phyloP scores from a whole-genome alignment of 2,113 vertebrate genomes.

The human (Homo sapiens) region DNA sequence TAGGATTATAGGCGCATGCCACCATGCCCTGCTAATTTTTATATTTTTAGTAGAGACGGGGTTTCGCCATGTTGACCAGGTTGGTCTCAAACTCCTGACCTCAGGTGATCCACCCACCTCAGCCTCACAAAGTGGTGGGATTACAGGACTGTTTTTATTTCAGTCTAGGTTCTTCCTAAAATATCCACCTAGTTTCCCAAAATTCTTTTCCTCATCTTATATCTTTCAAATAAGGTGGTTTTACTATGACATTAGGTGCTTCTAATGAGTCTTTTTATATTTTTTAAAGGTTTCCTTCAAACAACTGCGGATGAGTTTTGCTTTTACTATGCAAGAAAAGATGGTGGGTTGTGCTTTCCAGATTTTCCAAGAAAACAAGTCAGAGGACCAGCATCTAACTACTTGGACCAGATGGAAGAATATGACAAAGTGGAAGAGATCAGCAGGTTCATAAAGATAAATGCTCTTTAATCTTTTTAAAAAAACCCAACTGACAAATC shows the following conservation, averaged over 20 bases:
- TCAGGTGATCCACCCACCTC: too few relatives aligned
- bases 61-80: too few relatives aligned
- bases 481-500: slow-evolving; percentile 54
- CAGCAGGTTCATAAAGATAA: slow-evolving; percentile 93
- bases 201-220: not conserved
- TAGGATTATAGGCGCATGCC: too few relatives aligned
- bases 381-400: slow-evolving; percentile 95
- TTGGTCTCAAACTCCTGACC: too few relatives aligned
- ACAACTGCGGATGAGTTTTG: slow-evolving; percentile 98
- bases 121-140: too few relatives aligned
- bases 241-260: slow-evolving; percentile 72
- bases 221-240: slow-evolving; percentile 59
- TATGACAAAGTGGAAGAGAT: slow-evolving; percentile 95
- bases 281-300: slow-evolving; percentile 94
- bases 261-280: slow-evolving; percentile 78
- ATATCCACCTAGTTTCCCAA: slow-evolving; percentile 38
- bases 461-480: slow-evolving; percentile 79
- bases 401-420: slow-evolving; percentile 94
- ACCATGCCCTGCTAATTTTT: too few relatives aligned
- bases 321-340: slow-evolving; percentile 94
- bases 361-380: slow-evolving; percentile 97
- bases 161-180: not conserved
- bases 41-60: too few relatives aligned
- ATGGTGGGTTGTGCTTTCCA: slow-evolving; percentile 95
- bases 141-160: not conserved